Evolutionary conservation across 2,888 invertebrate genomes (phyloP).

Genomic region (Bugulina stolonifera): DNA sequence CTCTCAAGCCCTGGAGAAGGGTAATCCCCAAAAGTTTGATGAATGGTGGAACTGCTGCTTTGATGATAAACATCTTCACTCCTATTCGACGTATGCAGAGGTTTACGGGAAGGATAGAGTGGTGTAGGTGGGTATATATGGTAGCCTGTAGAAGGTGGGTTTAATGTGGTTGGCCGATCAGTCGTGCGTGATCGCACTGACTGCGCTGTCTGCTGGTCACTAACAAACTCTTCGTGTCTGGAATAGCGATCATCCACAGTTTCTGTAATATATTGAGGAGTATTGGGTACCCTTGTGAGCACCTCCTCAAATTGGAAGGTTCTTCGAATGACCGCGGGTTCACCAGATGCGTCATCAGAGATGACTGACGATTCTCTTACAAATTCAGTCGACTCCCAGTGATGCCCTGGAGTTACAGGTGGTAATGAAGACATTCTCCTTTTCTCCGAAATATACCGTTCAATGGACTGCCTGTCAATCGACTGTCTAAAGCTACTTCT

Average conservation of each 20-base stretch:
- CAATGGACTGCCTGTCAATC: not conserved
- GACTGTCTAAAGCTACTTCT: not conserved
- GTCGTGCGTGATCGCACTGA: not conserved
- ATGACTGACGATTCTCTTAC: constrained; percentile 20
- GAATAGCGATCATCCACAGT: not conserved
- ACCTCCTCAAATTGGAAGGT: constrained; percentile 16
- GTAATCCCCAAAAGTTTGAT: not conserved
- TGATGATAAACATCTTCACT: not conserved
- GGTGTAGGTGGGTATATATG: constrained; percentile 14
- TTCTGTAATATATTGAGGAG: not conserved
- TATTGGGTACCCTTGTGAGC: not conserved
- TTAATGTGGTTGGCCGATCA: not conserved
- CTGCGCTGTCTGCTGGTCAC: not conserved
- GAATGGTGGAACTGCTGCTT: not conserved
- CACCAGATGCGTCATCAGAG: constrained; percentile 19
- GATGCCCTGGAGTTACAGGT: constrained; percentile 12
- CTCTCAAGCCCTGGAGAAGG: not conserved
- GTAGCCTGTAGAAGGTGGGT: constrained; percentile 18
- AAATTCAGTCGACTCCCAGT: constrained; percentile 23
- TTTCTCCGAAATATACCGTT: not conserved
- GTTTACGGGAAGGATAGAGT: constrained; percentile 7
- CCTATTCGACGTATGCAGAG: not conserved
- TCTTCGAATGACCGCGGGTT: constrained; percentile 14
- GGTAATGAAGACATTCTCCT: not conserved
- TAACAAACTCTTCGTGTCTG: not conserved